These are phyloP conservation scores for Amniataba percoides DNA, from an alignment of 2,797 vertebrate genomes.

Conservation along the genomic window DNA sequence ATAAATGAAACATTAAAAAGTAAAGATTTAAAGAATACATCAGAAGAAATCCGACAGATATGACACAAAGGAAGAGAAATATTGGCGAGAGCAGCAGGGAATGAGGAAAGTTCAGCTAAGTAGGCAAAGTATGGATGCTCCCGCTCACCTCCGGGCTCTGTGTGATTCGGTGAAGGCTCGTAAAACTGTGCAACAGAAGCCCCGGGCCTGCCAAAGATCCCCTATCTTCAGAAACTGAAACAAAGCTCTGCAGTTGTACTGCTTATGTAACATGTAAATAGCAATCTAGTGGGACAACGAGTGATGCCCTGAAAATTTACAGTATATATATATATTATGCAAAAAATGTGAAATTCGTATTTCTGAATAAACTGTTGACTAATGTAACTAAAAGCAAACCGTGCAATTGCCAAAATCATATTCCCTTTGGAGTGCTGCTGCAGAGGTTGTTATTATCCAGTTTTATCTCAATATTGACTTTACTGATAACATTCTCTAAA, in stretches of 20 bases:
- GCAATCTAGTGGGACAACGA: slow-evolving; percentile 29
- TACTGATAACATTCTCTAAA: slow-evolving; percentile 54
- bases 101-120: slow-evolving; percentile 45
- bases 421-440: slow-evolving; percentile 37
- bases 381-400: slow-evolving; percentile 41
- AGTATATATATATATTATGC: background rate
- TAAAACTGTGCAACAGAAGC: slow-evolving; percentile 46
- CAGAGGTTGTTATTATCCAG: slow-evolving; percentile 47
- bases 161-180: slow-evolving; percentile 49
- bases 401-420: slow-evolving; percentile 55
- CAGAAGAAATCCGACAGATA: slow-evolving; percentile 12
- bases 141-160: slow-evolving; percentile 67
- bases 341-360: slow-evolving; percentile 6
- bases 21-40: slow-evolving; percentile 10
- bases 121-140: slow-evolving; percentile 59
- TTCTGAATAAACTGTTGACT: slow-evolving; percentile 26
- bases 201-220: slow-evolving; percentile 50
- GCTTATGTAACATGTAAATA: slow-evolving; percentile 37
- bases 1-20: background rate
- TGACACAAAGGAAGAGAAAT: slow-evolving; percentile 19
- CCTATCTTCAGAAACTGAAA: slow-evolving; percentile 47
- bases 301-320: background rate
- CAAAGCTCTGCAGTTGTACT: slow-evolving; percentile 27
- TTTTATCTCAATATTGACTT: slow-evolving; percentile 61
- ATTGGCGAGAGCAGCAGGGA: slow-evolving; percentile 5